Evolutionary conservation across 2,888 invertebrate species (phyloP).

Genomic region (Eupithecia exiguata): DNA sequence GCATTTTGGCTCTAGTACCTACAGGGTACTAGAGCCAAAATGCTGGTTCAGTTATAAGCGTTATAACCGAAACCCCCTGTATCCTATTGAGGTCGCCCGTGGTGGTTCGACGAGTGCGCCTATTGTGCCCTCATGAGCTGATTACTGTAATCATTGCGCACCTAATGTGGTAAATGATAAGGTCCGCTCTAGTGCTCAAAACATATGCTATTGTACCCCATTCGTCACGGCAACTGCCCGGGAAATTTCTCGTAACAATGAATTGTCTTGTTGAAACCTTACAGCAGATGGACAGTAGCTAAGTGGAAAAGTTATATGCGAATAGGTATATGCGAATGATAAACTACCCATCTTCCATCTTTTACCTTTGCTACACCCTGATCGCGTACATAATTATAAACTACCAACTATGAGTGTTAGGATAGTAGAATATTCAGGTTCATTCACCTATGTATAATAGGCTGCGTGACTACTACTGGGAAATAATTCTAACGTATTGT

Average conservation of each 20-base stretch:
- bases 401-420: too few species aligned
- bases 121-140: slow-evolving; percentile 78
- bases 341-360: too few species aligned
- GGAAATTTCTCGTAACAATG: slow-evolving; percentile 15
- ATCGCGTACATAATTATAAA: too few species aligned
- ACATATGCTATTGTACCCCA: slow-evolving; percentile 81
- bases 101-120: slow-evolving; percentile 70
- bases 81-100: slow-evolving; percentile 55
- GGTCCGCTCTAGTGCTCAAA: slow-evolving; percentile 78
- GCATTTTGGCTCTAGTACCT: too few species aligned
- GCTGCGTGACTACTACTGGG: too few species aligned
- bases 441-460: too few species aligned
- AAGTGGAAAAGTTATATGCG: neutral
- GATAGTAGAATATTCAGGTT: too few species aligned
- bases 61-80: slow-evolving; percentile 63
- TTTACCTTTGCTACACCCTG: too few species aligned
- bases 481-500: too few species aligned
- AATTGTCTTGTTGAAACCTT: slow-evolving; percentile 7
- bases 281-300: neutral
- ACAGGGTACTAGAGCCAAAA: too few species aligned
- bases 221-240: slow-evolving; percentile 70
- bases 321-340: neutral
- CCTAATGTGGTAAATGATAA: slow-evolving; percentile 84
- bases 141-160: slow-evolving; percentile 82
- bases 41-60: too few species aligned